Conservation (phyloP, 2,888 invertebrate genomes). For the Phrixothrix hirtus region DNA sequence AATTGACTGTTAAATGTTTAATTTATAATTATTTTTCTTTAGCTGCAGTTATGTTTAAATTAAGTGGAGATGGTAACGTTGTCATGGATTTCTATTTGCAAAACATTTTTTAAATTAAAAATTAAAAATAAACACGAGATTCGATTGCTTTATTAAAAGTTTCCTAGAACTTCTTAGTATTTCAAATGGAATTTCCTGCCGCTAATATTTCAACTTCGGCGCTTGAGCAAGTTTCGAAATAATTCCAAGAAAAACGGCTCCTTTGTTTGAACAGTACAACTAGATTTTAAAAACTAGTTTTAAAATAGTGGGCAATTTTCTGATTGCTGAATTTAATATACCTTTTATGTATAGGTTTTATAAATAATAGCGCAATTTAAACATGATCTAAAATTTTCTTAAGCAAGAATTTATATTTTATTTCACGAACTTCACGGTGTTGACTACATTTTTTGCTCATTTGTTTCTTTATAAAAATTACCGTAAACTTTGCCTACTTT, state of each 20-base stretch:
- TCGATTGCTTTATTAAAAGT: not conserved
- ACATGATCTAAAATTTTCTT: no score
- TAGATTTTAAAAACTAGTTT: not conserved
- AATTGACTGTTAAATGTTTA: no score
- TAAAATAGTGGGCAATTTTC: not conserved
- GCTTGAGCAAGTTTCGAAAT: conserved; percentile 1
- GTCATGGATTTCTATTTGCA: no score
- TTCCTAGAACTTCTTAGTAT: not conserved
- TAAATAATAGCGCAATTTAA: conserved; percentile 7
- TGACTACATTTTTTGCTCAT: conserved; percentile 6
- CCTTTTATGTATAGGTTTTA: conserved; percentile 4
- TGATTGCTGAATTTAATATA: not conserved
- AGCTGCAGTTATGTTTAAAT: not conserved
- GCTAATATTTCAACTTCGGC: conserved; percentile 10
- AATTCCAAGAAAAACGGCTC: conserved; percentile 4
- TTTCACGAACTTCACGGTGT: no score
- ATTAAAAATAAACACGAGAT: not conserved
- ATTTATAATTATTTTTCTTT: no score
- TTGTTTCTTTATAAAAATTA: conserved; percentile 8
- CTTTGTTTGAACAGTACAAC: not conserved
- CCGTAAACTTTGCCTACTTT: conserved; percentile 24
- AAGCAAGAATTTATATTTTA: no score
- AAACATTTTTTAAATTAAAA: not conserved
- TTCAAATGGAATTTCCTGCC: not conserved
- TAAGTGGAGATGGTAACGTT: no score